Evolutionary conservation across 1,140 invertebrate genomes (phyloP), one percentile per base, ranked within the genome.

Genomic region (Atta texana): DNA sequence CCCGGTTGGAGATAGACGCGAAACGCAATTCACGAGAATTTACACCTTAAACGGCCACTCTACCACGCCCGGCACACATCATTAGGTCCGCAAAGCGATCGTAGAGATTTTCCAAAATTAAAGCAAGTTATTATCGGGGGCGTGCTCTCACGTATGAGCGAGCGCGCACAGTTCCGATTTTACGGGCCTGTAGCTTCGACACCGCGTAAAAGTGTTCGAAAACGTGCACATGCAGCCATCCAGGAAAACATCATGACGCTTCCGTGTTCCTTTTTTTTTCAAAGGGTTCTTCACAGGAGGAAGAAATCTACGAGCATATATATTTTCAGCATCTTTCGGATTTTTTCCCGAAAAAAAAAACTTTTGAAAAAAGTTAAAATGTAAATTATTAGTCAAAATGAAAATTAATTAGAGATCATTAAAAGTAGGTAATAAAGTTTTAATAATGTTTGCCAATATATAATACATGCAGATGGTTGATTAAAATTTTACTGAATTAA

Each of bases 101-200:
- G 49, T 31, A 16, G 71, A 78, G 51, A 77, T 82, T 86, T 82
- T 69, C 77, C 64, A 72, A 86, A 86, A 86, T 86, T 86, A 86
- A 86, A 86, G 57, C 85, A 55, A 64, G 61, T 86, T 81, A 81
- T 86, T 55, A 75, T 71, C 55, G 69, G 3, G 64, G 34, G 31
- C 31, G 78, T 21, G 57, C 44, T 74, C 39, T 82, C 68, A 49
- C 80, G 55, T 74, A n/a, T 84, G 69, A 74, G 16, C 24, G 8
- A 14, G 7, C 74, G 57, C 28, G 39, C 28, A 24, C 31, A 12
- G 16, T 39, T 31, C 31, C 49, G 82, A 85, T 85, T 85, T 85
- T 49, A 85, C 82, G 21, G 72, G 49, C 31, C 21, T 18, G 61
- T 74, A 6, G 28, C 39, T 68, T 7, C 53, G 68, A 18, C 2